Evolutionary conservation across 2,888 invertebrate species (phyloP).

Genomic region (Watsonalla binaria): DNA sequence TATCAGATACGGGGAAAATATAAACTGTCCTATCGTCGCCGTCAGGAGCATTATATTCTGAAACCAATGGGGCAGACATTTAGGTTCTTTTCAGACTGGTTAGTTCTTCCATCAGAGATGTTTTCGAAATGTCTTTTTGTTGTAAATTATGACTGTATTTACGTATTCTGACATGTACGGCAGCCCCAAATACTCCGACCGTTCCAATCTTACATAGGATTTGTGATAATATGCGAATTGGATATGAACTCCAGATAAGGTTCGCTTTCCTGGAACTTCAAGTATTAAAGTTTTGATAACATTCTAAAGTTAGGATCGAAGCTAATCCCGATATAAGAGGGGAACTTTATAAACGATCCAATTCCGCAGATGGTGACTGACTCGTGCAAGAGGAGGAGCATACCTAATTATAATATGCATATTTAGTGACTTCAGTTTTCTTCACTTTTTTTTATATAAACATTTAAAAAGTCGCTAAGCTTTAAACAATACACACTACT

Average conservation of each 20-base stretch:
- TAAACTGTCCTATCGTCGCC: constrained; percentile 10
- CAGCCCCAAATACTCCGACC: constrained; percentile 41
- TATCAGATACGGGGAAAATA: constrained; percentile 28
- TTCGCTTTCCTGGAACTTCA: constrained; percentile 36
- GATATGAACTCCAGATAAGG: constrained; percentile 49
- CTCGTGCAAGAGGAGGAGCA: constrained; percentile 23
- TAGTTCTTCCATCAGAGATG: background rate
- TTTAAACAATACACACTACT: too few species aligned
- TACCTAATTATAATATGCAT: constrained; percentile 15
- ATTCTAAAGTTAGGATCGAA: constrained; percentile 39
- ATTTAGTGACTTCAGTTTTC: constrained; percentile 4
- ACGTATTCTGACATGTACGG: constrained; percentile 45
- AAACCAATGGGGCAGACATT: constrained; percentile 8
- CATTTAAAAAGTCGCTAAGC: too few species aligned
- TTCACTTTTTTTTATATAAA: too few species aligned
- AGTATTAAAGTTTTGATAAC: constrained; percentile 61
- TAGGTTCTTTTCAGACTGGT: constrained; percentile 21
- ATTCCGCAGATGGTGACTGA: constrained; percentile 46
- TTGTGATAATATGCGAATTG: constrained; percentile 58
- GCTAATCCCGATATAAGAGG: constrained; percentile 42
- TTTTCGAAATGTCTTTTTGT: constrained; percentile 23
- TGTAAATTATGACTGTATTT: constrained; percentile 52
- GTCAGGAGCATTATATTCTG: constrained; percentile 8
- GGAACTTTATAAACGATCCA: constrained; percentile 51
- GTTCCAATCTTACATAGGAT: constrained; percentile 51